Evolutionary conservation across 2,888 invertebrate species (phyloP).

Genomic region (Ennomos erosarius): DNA sequence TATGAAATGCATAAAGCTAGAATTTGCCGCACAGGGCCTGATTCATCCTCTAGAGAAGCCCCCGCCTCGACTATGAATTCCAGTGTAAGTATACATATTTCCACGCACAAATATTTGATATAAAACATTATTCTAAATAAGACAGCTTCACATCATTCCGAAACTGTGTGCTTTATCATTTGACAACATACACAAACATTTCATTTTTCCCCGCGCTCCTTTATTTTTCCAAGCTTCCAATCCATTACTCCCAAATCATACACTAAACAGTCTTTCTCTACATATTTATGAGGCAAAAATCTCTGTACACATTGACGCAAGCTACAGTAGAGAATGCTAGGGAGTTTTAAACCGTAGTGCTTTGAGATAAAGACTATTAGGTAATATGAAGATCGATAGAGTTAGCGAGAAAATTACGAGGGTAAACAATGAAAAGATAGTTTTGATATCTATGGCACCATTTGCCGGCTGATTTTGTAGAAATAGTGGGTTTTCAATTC

Average conservation of each 20-base stretch:
- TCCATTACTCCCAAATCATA: conserved; percentile 62
- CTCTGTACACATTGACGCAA: conserved; percentile 24
- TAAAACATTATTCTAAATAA: no score
- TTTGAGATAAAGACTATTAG: conserved; percentile 20
- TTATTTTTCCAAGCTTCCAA: conserved; percentile 45
- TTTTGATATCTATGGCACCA: conserved; percentile 26
- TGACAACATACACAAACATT: conserved; percentile 24
- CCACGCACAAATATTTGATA: no score
- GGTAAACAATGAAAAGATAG: conserved; percentile 39
- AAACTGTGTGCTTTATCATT: not conserved
- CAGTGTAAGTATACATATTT: no score
- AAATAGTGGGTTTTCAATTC: no score
- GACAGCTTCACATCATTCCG: no score
- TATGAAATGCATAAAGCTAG: no score
- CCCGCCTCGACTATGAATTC: no score
- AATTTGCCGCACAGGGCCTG: no score
- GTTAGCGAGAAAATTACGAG: conserved; percentile 29
- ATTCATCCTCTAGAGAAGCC: no score
- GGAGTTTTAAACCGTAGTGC: conserved; percentile 25
- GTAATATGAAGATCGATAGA: conserved; percentile 20
- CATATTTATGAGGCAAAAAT: conserved; percentile 60
- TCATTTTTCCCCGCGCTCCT: conserved; percentile 29
- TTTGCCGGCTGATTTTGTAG: no score
- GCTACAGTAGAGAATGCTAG: conserved; percentile 15
- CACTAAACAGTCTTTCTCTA: conserved; percentile 59